A percentile compares a stretch with the other conserved stretches of the same genome.
These are phyloP conservation scores for Hydroisotoma schaefferi DNA, from an alignment of 2,888 invertebrate genomes.

Conservation along the genomic window DNA sequence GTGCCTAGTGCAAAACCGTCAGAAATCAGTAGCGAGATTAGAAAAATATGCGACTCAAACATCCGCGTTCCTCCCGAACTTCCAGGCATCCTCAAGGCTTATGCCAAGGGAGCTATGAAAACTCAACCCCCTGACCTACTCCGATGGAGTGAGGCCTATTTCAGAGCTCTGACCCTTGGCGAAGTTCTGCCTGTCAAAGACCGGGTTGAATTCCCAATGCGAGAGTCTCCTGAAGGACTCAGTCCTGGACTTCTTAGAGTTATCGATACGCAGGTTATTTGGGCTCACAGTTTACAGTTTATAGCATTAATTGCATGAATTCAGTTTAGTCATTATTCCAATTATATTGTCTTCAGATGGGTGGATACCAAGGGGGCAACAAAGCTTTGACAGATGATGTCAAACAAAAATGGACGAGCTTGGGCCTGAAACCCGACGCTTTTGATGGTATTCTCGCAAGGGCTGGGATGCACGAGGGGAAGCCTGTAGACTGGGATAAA, in stretches of 20 bases:
- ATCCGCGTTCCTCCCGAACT: slow-evolving; percentile 3
- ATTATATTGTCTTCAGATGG: slow-evolving; percentile 5
- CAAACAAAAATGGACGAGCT: background rate
- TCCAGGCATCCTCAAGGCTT: slow-evolving; percentile 8
- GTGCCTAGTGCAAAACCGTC: too few relatives aligned
- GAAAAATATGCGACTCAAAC: background rate
- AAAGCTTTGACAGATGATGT: background rate
- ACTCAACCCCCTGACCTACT: slow-evolving; percentile 12
- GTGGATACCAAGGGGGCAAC: background rate
- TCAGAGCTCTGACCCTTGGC: slow-evolving; percentile 6
- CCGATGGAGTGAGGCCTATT: slow-evolving; percentile 9
- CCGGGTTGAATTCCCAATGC: slow-evolving; percentile 1
- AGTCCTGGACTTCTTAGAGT: slow-evolving; percentile 6
- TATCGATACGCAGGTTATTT: background rate
- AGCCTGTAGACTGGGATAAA: slow-evolving; percentile 8
- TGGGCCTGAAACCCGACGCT: background rate
- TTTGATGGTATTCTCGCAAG: background rate
- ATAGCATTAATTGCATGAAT: too few relatives aligned
- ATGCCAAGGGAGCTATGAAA: slow-evolving; percentile 12
- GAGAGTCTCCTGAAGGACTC: background rate
- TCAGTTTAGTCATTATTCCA: too few relatives aligned
- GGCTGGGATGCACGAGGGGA: background rate
- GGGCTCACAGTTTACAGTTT: too few relatives aligned
- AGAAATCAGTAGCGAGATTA: background rate
- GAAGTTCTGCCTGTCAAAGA: slow-evolving; percentile 8